Percentiles rank a stretch among this genome's conserved stretches.
Conservation (phyloP, 2,888 invertebrate species). For the Brassicogethes aeneus region DNA sequence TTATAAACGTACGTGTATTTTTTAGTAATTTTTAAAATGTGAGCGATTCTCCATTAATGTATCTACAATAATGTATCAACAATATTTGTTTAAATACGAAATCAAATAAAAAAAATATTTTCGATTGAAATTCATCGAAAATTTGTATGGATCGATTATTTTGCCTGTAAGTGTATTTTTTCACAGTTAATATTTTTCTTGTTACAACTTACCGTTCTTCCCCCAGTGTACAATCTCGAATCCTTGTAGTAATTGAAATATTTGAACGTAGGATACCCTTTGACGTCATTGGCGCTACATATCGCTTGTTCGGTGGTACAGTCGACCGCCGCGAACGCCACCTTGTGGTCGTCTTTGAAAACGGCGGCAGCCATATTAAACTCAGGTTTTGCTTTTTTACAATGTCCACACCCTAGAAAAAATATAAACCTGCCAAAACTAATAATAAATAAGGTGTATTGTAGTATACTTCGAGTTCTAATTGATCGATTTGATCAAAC, state of each 20-base stretch:
- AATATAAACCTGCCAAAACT: too few species aligned
- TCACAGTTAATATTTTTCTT: too few species aligned
- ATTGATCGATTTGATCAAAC: too few species aligned
- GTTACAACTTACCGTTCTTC: slow-evolving; percentile 34
- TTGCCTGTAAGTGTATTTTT: too few species aligned
- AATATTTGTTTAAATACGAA: too few species aligned
- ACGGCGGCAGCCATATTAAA: slow-evolving; percentile 64
- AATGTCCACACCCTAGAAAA: slow-evolving; percentile 78
- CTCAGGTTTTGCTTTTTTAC: slow-evolving; percentile 80
- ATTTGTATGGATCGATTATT: too few species aligned
- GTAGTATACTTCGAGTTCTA: background rate
- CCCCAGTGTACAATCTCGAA: slow-evolving; percentile 61
- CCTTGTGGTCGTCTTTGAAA: slow-evolving; percentile 67
- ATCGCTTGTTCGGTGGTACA: slow-evolving; percentile 57
- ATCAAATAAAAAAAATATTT: background rate
- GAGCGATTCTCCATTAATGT: too few species aligned
- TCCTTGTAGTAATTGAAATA: slow-evolving; percentile 75
- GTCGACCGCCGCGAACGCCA: slow-evolving; percentile 76
- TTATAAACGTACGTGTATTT: too few species aligned
- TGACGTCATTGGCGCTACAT: slow-evolving; percentile 63
- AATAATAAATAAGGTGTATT: background rate
- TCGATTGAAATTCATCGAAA: too few species aligned
- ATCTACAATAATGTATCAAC: too few species aligned
- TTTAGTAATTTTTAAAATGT: too few species aligned
- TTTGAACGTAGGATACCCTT: slow-evolving; percentile 79